A percentile compares a stretch with the other conserved stretches of the same genome.
phyloP scores from a whole-genome alignment of 2,797 vertebrate species.

The Cephalopachus bancanus region DNA sequence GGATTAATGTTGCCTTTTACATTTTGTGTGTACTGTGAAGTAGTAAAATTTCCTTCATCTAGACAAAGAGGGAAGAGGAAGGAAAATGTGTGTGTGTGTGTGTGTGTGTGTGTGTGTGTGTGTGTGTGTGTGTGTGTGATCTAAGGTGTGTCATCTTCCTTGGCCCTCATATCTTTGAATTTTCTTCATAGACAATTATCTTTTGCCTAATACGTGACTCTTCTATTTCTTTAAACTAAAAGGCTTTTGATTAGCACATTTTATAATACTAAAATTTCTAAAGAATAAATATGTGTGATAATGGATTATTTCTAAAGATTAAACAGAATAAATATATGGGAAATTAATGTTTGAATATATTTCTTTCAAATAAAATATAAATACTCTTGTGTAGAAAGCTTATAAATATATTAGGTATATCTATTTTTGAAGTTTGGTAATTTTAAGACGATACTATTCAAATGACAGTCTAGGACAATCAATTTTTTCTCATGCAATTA shows the following conservation, averaged over 20 bases:
- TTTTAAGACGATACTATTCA: neutral
- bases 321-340: neutral
- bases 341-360: neutral
- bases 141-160: neutral
- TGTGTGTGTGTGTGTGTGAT: neutral
- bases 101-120: neutral
- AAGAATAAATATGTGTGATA: neutral
- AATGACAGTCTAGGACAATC: neutral
- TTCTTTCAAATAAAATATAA: constrained; percentile 27
- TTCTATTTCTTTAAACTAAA: constrained; percentile 17
- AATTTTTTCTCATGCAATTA: neutral
- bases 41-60: neutral
- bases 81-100: rapidly evolving
- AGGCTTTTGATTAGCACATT: neutral
- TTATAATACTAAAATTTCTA: constrained; percentile 1
- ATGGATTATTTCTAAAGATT: neutral
- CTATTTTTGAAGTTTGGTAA: neutral
- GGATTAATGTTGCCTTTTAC: neutral
- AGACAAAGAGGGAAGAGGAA: neutral
- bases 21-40: neutral
- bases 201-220: neutral
- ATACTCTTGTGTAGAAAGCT: neutral
- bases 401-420: neutral
- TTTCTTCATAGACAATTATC: neutral
- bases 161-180: neutral